phyloP scores from a whole-genome alignment of 2,797 vertebrate genomes.

The Eremophila alpestris region DNA sequence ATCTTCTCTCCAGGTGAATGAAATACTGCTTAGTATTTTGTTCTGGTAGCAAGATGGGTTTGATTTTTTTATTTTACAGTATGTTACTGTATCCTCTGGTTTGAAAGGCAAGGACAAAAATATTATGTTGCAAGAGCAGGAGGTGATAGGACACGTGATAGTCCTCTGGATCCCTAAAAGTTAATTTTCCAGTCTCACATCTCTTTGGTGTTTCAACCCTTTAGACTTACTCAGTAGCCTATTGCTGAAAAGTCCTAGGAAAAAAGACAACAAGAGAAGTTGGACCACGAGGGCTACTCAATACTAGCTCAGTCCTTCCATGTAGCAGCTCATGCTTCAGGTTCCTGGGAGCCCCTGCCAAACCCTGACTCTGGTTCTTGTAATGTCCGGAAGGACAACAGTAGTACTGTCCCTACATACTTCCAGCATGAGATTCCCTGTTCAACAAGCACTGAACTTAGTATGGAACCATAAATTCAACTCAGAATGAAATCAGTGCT shows the following conservation, averaged over 20 bases:
- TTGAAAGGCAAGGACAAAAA: conserved; percentile 1
- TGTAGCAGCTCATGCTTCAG: not conserved
- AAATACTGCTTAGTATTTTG: not conserved
- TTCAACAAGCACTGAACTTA: not conserved
- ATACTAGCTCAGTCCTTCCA: not conserved
- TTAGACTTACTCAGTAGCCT: not conserved
- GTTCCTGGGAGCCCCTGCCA: not conserved
- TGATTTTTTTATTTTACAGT: not conserved
- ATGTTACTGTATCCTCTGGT: not conserved
- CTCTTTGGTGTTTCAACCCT: not conserved
- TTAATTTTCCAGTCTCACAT: not conserved
- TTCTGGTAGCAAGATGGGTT: not conserved
- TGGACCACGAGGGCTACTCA: not conserved
- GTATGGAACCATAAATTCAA: not conserved
- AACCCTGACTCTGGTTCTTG: not conserved
- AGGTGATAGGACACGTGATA: not conserved
- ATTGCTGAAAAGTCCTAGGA: not conserved
- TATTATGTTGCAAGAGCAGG: not conserved
- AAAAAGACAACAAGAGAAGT: not conserved
- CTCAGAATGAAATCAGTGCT: not conserved
- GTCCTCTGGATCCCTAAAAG: not conserved
- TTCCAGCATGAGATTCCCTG: not conserved
- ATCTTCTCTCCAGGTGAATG: not conserved
- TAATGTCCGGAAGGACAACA: not conserved
- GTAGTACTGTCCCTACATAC: not conserved